phyloP scores from a whole-genome alignment of 2,888 invertebrate genomes.

The Octonoba sinensis region DNA sequence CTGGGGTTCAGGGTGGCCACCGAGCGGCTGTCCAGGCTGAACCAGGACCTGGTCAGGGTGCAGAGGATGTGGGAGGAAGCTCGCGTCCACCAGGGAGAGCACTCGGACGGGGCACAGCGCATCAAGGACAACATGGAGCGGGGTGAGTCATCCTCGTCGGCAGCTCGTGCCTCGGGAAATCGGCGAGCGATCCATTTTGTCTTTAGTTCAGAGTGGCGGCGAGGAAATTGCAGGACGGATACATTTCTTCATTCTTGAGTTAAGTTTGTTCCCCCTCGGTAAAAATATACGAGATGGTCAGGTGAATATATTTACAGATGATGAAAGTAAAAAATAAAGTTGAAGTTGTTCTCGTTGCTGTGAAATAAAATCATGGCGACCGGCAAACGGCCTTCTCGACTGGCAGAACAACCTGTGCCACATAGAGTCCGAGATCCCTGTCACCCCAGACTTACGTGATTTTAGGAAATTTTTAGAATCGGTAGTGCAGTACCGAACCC shows the following conservation, averaged over 20 bases:
- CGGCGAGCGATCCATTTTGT: neutral
- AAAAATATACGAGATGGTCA: constrained; percentile 64
- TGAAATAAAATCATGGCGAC: too few species aligned
- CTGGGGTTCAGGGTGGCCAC: constrained; percentile 76
- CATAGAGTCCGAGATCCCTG: too few species aligned
- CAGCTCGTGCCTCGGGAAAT: too few species aligned
- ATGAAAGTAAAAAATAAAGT: too few species aligned
- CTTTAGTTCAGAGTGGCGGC: neutral
- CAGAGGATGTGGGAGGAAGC: constrained; percentile 83
- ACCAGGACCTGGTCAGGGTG: constrained; percentile 79
- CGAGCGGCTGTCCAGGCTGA: constrained; percentile 75
- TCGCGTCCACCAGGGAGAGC: constrained; percentile 74
- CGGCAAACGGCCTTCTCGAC: too few species aligned
- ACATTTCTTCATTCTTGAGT: neutral
- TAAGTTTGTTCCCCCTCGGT: constrained; percentile 65
- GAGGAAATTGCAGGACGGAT: neutral
- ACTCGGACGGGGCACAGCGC: constrained; percentile 64
- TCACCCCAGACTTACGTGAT: too few species aligned
- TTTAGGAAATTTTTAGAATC: too few species aligned
- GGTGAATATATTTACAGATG: too few species aligned
- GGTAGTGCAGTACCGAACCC: too few species aligned
- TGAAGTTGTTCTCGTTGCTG: too few species aligned
- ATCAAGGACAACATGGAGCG: constrained; percentile 63
- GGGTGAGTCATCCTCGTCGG: constrained; percentile 21
- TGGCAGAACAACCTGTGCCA: too few species aligned